Evolutionary conservation across 2,797 vertebrate species (phyloP), one percentile per base, ranked within the genome.

Genomic region (Cercopithecus hamlyni): DNA sequence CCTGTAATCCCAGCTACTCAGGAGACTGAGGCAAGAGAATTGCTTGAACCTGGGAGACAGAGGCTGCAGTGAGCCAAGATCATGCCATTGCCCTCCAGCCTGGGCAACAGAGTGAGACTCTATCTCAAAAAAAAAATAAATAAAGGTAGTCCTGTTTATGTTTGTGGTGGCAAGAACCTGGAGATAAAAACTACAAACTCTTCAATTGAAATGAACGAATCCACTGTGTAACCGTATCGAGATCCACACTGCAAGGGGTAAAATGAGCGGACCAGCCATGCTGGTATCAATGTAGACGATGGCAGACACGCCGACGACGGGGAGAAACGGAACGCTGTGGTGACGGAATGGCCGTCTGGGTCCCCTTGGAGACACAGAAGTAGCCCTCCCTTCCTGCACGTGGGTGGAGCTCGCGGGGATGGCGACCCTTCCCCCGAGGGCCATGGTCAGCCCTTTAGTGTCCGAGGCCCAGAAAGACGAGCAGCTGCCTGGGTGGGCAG

Each of bases 221-320:
- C n/a, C 14, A 3, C 1, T 27, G 22, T 75, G 72, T 24, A 50
- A 50, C 50, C 0, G 0, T 17, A 50, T 50, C 15, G 5, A 50
- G 12, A 10, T 24, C 50, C 7, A 4, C n/a, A 22, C 79, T 1
- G 6, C 55, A 43, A 30, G 8, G 5, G n/a, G n/a, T 39, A 72
- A 72, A 39, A 11, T 2, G n/a, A 0, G 2, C 4, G 4, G 9
- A 39, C 24, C 39, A 4, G 72, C 22, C 5, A 26, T 2, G 2
- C 7, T 26, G 5, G 24, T 14, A 10, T 27, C 36, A 8, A 4
- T 9, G 22, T 22, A 43, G 43, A 12, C 17, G 15, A 45, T 3
- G 1, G 43, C 24, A 15, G 9, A 75, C 70, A 2, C 0, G 7
- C 4, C 33, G 5, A 2, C 41, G 8, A 2, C 0, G 3, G 3